Evolutionary conservation across 2,113 vertebrate species (phyloP), one percentile per base, ranked within the genome.

Genomic region (Turnix velox): DNA sequence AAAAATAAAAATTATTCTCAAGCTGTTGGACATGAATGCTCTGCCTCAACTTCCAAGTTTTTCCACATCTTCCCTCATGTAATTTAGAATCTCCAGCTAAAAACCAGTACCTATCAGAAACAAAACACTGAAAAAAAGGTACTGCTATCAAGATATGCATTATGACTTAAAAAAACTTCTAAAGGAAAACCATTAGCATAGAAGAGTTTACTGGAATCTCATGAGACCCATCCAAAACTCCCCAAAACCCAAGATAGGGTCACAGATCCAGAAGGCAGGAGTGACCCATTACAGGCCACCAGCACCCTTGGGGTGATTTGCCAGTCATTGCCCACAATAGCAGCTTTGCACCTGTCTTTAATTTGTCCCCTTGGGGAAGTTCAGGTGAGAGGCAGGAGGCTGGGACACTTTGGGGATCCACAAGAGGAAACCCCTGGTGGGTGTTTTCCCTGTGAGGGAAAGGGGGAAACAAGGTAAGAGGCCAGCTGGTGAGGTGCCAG

Each of bases 391-490:
- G 20, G 28, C 24, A 77, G 22, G 18, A 87, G 18, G 14, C 33
- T 0, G 2, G 20, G 27, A 75, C 33, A 45, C 10, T 87, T 73
- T 3, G 5, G 33, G 39, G 12, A 81, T 42, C 28, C 55, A 67
- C 0, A 7, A 37, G 28, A 86, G 35, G 31, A 23, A 63, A 68
- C 55, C 28, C 6, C 11, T 28, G 16, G 20, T 30, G 13, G 10
- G 30, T 37, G 24, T 63, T 33, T 59, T 59, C 30, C 8, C 10
- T 18, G 23, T 1, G 2, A 65, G 23, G 20, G 4, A 45, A 33
- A 1, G 6, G 14, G 27, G 40, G 12, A 31, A n/a, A n/a, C n/a
- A n/a, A n/a, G n/a, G n/a, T n/a, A 51, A 51, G 1, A 5, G 14
- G 7, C 3, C 28, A 39, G 20, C 25, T 39, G 30, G 25, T 7